Evolutionary conservation across 2,797 vertebrate species (phyloP), one percentile per base, ranked within the genome.

Genomic region (Xenopus petersii): DNA sequence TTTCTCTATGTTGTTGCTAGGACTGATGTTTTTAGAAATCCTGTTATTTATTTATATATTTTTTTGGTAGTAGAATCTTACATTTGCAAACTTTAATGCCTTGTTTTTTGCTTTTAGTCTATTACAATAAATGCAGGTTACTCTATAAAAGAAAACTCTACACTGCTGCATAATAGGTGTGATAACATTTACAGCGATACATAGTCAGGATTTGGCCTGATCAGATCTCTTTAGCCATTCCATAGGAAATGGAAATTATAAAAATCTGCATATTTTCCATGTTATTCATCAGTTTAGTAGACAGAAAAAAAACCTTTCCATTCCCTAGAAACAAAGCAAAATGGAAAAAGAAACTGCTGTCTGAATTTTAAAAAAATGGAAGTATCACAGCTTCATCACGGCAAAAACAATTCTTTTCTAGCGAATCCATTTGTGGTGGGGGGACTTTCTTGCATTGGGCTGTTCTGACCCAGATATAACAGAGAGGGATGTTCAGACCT

Each of bases 231-330:
- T 12, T 33, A 75, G 46, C 36, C 21, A 65, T 64, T 70, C 21
- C 61, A 70, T 66, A 60, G 54, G 55, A 76, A 60, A 21, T 12
- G 13, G 54, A 70, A 71, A 49, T 17, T 75, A n/a, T 62, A 56
- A 69, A 64, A 47, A 26, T 42, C 67, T 58, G 67, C 67, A 76
- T 71, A 75, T 33, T 75, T 75, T 65, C 67, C 61, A 36, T 75
- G 21, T 65, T 75, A 65, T 75, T 70, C 74, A 64, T n/a, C 33
- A 21, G 30, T 58, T 51, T 30, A 70, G n/a, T 48, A 60, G 68
- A 21, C 67, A 16, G 67, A 17, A 15, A 76, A 66, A 51, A 76
- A 66, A 51, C 51, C 30, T 60, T 71, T 71, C 42, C 55, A 66
- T 66, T 71, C 24, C 59, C 12, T 60, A 67, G n/a, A 49, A 62